Percentiles rank a stretch among this genome's conserved stretches.
Conservation (phyloP, 2,888 invertebrate species). For the Ormyrus pomaceus region DNA sequence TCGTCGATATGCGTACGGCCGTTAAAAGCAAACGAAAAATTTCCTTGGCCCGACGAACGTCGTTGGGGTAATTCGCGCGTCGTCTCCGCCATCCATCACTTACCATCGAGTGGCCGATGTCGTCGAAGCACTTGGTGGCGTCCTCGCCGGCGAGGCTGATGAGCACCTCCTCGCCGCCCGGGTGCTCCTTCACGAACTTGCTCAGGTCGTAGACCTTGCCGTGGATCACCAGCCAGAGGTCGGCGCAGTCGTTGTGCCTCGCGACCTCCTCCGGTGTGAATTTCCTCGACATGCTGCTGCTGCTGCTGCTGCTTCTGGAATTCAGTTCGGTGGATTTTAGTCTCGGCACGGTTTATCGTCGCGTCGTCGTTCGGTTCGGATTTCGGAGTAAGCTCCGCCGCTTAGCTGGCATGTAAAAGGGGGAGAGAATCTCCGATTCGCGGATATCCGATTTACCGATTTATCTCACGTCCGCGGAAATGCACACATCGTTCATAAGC, state of each 20-base stretch:
- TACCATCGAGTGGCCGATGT: conserved; percentile 80
- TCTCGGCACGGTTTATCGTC: not conserved
- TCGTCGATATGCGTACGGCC: no score
- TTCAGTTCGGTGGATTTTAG: not conserved
- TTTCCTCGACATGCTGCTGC: conserved; percentile 55
- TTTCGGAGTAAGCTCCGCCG: no score
- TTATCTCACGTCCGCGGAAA: no score
- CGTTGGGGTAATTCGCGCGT: no score
- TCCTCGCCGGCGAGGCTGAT: conserved; percentile 78
- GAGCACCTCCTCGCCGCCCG: conserved; percentile 81
- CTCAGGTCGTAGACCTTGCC: conserved; percentile 79
- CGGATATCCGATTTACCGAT: no score
- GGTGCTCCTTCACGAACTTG: conserved; percentile 79
- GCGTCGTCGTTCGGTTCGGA: not conserved
- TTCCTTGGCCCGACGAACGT: no score
- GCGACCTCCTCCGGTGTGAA: conserved; percentile 76
- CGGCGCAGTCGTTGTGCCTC: conserved; percentile 74
- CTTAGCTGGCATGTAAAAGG: no score
- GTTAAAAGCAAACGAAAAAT: no score
- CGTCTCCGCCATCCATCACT: no score
- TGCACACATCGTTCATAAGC: no score
- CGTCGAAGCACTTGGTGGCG: conserved; percentile 81
- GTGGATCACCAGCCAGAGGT: conserved; percentile 78
- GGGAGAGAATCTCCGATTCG: no score
- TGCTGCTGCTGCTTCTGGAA: not conserved